Evolutionary conservation across 2,113 vertebrate genomes (phyloP), one percentile per base, ranked within the genome.

Genomic region (Gasterosteus aculeatus): DNA sequence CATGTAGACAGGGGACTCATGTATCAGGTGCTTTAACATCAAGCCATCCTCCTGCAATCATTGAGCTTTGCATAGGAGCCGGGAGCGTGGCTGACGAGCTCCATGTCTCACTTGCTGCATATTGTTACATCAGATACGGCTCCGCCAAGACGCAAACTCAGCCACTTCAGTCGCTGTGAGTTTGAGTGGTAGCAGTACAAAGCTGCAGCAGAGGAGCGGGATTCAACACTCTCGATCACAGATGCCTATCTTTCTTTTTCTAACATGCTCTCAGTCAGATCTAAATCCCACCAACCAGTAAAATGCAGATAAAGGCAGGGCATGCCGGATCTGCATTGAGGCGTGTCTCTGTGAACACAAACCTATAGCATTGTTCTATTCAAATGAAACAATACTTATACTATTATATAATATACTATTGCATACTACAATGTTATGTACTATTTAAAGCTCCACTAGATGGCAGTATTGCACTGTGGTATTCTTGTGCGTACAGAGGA

Each of bases 381-480:
- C 47, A 53, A 10, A 73, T 31, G 68, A 54, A 16, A 29, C 41
- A 7, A 56, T 42, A 12, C 38, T 26, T 26, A 9, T 7, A 53
- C 10, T 10, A 54, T 7, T 26, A 10, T 10, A 54, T 54, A 1
- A 54, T 26, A 26, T 54, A n/a, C 51, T 12, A 29, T 19, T 5
- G n/a, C 33, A 73, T 19, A 19, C 35, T 39, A 31, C 16, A 0
- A n/a, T 56, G 56, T 22, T 2, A 59, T 10, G 5, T 35, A 5
- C 33, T 49, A 49, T 56, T 14, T 15, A 41, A 1, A 31, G 1
- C 1, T 54, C 81, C 93, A 92, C 87, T 78, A 91, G 93, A 88
- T 93, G 91, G 91, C 80, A 87, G 62, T 81, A 62, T 82, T 73
- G 59, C 15, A 77, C 77, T 61, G 18, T 69, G 49, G 39, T 61